Conservation (phyloP, 64 coral and sea anemone genomes). For the Trachythela sp. region DNA sequence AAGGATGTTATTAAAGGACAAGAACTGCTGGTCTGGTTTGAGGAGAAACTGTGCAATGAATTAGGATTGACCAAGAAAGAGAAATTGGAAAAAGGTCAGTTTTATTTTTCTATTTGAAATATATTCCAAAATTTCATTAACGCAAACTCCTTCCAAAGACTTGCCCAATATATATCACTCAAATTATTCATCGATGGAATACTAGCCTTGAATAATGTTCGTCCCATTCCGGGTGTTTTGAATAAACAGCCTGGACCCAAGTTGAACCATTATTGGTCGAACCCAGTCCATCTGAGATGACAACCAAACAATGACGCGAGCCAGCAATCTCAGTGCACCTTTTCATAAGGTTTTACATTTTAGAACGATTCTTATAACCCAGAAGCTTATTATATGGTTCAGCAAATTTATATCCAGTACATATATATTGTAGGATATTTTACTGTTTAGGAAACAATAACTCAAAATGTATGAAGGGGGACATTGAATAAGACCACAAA, state of each 20-base stretch:
- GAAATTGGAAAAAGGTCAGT: not conserved
- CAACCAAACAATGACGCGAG: not conserved
- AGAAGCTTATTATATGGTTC: not conserved
- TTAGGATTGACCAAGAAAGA: not conserved
- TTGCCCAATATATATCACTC: no score
- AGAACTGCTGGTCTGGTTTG: constrained; percentile 11
- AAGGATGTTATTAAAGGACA: not conserved
- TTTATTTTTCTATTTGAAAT: not conserved
- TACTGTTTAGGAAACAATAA: not conserved
- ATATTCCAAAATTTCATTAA: no score
- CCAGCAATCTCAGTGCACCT: not conserved
- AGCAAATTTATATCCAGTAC: not conserved
- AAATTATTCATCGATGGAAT: no score
- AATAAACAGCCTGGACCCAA: not conserved
- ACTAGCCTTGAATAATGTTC: no score
- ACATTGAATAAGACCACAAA: not conserved
- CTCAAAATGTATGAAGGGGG: not conserved
- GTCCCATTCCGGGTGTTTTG: no score
- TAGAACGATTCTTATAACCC: not conserved
- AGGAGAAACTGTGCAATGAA: not conserved
- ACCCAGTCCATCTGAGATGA: not conserved
- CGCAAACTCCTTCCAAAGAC: no score
- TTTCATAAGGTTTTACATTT: not conserved
- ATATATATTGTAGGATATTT: not conserved
- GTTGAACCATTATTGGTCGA: not conserved